Base-by-base conservation (phyloP, 2,113 vertebrate species). In the Halcyon senegalensis region DNA sequence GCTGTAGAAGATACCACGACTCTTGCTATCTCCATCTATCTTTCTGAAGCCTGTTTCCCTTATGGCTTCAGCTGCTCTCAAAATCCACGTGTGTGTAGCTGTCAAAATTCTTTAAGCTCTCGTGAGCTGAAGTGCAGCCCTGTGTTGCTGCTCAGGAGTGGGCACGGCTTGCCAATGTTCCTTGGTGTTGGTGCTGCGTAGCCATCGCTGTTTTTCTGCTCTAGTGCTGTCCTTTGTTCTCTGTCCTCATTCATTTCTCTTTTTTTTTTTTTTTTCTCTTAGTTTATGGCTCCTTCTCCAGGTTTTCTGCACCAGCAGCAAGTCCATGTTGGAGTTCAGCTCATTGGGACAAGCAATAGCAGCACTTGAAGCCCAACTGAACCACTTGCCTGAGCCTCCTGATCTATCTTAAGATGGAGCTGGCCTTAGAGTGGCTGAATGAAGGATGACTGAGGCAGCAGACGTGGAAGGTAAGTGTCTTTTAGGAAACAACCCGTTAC, bases 271-370 rank as follows among this genome's bases (percentile, higher is more conserved):
- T 80, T 73, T 94, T 48, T 93, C 23, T 79, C 64, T 53, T 58
- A 93, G 84, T 76, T 84, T 46, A 50, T 6, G n/a, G 84, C 84
- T 96, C 62, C 83, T 94, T 51, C 85, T 93, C 23, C 75, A 55
- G 21, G 41, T 74, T 89, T 82, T 84, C 21, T 53, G 55, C 1
- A 0, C 58, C 50, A 84, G 77, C 46, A 94, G 64, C 39, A 21
- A 8, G 35, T 72, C 58, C 6, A 0, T 11, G 10, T 19, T 91
- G 84, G 69, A 87, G 21, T 56, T 59, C 8, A 15, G 33, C 58
- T 82, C 43, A 46, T 66, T 51, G 74, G 60, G 67, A 64, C 5
- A 33, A 35, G 43, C 3, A 5, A 8, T 3, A 15, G 43, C 60
- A 82, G 56, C 72, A 84, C 30, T 70, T 75, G 85, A 86, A 94